Evolutionary conservation across 37 sponge, comb jelly and placozoan genomes (phyloP).

Genomic region (Ephydatia muelleri): DNA sequence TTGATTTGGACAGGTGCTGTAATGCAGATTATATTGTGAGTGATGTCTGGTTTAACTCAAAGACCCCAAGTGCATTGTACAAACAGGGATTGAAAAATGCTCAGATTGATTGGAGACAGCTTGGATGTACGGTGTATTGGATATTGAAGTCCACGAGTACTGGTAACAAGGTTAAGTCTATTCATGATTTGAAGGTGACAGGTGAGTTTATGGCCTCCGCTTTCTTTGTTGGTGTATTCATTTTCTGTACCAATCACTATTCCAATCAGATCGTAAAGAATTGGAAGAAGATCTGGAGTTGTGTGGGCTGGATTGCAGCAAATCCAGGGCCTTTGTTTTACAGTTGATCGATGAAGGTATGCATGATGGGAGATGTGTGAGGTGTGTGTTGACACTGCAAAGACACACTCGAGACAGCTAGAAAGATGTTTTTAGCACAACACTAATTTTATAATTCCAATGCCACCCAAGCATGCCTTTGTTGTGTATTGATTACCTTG

Average conservation of each 20-base stretch:
- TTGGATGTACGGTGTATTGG: neutral
- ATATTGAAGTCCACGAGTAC: neutral
- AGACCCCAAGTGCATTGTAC: neutral
- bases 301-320: neutral
- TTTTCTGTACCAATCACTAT: neutral
- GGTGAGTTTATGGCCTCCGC: neutral
- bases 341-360: neutral
- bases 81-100: neutral
- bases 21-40: neutral
- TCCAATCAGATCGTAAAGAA: neutral
- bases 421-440: too few species aligned
- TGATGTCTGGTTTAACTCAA: neutral
- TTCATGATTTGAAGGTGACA: neutral
- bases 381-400: too few species aligned
- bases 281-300: neutral
- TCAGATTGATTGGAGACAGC: neutral
- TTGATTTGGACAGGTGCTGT: neutral
- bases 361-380: neutral
- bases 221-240: neutral
- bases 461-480: too few species aligned
- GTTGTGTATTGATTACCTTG: too few species aligned
- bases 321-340: neutral
- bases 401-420: too few species aligned
- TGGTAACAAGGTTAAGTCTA: neutral
- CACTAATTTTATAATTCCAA: too few species aligned